Evolutionary conservation across 1,140 invertebrate genomes (phyloP), one percentile per base, ranked within the genome.

Genomic region (Mycetomoellerius zeteki): DNA sequence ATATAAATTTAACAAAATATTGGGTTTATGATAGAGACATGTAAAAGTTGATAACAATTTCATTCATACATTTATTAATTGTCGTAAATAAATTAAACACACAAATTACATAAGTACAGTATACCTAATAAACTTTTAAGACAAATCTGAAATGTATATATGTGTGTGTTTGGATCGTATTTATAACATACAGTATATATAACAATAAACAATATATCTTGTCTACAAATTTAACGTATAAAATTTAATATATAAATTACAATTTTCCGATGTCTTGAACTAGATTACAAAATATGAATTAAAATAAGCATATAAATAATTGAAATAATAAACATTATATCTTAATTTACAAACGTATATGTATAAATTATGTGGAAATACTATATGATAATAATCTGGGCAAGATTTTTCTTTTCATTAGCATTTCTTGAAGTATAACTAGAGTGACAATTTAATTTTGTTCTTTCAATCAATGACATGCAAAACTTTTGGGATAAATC

Each of bases 11-110:
- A 21, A 30, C 10, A 21, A 37, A 37, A 37, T 24, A 58, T 58
- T 33, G 7, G 27, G 5, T 3, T 75, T 75, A n/a, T n/a, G 30
- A 16, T 19, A 37, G 47, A 24, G 27, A 75, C 6, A 75, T 2
- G 3, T 37, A 14, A 75, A 75, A 21, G 14, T 37, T 58, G n/a
- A 58, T 33, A 75, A 56, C 30, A 14, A 21, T 76, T 76, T 33
- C 58, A 76, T 43, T 76, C n/a, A 75, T 37, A 75, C 33, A 76
- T 76, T 76, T 76, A 76, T 76, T 75, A 75, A 37, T 75, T 27
- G 16, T 75, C 50, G 8, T 33, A 58, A 76, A 58, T 76, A 76
- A 76, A 76, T 76, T 76, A 76, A 76, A 76, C 30, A 76, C 8
- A 2, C 60, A 76, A 76, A 60, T 60, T 76, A 76, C 73, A 60